phyloP scores from a whole-genome alignment of 2,888 invertebrate genomes.

The Xanthia icteritia region DNA sequence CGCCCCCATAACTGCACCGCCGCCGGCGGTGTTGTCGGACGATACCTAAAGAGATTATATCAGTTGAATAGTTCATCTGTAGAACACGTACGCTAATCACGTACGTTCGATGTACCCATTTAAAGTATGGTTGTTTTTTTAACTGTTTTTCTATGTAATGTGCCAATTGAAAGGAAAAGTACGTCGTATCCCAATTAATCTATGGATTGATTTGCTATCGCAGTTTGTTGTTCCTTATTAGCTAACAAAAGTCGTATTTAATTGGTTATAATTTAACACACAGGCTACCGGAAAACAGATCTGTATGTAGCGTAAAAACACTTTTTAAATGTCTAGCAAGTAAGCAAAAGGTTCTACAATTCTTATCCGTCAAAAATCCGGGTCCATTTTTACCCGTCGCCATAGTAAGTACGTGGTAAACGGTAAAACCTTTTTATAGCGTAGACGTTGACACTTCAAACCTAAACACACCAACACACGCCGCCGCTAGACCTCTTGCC shows the following conservation, averaged over 20 bases:
- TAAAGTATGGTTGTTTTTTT: not conserved
- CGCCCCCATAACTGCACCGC: not conserved
- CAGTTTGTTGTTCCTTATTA: not conserved
- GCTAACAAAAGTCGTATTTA: not conserved
- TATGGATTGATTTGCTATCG: not conserved
- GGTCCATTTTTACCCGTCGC: not conserved
- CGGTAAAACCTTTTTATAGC: not conserved
- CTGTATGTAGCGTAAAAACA: too few species aligned
- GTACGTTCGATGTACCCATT: not conserved
- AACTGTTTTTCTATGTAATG: not conserved
- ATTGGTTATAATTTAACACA: too few species aligned
- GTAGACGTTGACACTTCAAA: not conserved
- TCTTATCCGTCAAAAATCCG: not conserved
- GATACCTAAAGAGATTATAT: conserved; percentile 3
- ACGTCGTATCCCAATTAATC: not conserved
- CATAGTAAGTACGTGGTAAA: not conserved
- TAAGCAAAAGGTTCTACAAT: too few species aligned
- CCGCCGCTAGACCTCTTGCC: not conserved
- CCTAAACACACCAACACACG: not conserved
- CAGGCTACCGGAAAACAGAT: too few species aligned
- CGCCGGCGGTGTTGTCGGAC: too few species aligned
- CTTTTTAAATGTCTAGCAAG: too few species aligned
- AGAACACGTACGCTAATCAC: not conserved
- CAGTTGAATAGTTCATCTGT: not conserved
- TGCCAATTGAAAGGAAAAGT: not conserved